Conservation (phyloP, 2,888 invertebrate genomes). For the Rhagonycha fulva region DNA sequence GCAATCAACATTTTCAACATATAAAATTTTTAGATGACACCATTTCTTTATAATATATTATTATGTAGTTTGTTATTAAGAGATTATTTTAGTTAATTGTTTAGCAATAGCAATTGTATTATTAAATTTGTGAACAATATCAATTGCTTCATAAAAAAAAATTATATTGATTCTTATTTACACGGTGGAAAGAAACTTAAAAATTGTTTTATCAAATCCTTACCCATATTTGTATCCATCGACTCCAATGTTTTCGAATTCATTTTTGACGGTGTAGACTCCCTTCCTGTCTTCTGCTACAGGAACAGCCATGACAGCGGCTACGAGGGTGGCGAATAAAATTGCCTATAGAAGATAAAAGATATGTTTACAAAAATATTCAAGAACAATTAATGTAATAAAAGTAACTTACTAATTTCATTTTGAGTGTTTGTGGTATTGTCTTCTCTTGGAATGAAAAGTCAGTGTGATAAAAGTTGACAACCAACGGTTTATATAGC, state of each 20-base stretch:
- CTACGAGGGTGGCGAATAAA: conserved; percentile 41
- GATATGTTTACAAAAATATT: not conserved
- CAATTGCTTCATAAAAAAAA: not conserved
- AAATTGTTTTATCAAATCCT: not conserved
- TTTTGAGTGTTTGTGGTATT: conserved; percentile 2
- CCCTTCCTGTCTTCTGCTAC: conserved; percentile 49
- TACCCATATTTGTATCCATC: conserved; percentile 20
- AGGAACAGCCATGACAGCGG: conserved; percentile 37
- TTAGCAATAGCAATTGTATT: not conserved
- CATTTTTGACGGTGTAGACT: conserved; percentile 64
- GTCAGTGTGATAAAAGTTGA: not conserved
- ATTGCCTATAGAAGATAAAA: conserved; percentile 5
- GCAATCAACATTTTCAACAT: conserved; percentile 8
- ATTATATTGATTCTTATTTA: not conserved
- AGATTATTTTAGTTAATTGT: not conserved
- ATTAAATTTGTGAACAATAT: not conserved
- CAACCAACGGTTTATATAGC: conserved; percentile 1
- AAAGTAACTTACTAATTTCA: conserved; percentile 9
- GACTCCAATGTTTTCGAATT: conserved; percentile 63
- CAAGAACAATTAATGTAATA: not conserved
- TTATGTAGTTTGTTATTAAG: conserved; percentile 6
- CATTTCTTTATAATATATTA: conserved; percentile 10
- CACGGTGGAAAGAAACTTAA: not conserved
- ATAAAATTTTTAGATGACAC: conserved; percentile 16
- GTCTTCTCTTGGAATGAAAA: conserved; percentile 2